Percentiles rank a stretch among this genome's conserved stretches.
Evolutionary conservation across 2,888 invertebrate species (phyloP).

Genomic region (Argyresthia albistria): DNA sequence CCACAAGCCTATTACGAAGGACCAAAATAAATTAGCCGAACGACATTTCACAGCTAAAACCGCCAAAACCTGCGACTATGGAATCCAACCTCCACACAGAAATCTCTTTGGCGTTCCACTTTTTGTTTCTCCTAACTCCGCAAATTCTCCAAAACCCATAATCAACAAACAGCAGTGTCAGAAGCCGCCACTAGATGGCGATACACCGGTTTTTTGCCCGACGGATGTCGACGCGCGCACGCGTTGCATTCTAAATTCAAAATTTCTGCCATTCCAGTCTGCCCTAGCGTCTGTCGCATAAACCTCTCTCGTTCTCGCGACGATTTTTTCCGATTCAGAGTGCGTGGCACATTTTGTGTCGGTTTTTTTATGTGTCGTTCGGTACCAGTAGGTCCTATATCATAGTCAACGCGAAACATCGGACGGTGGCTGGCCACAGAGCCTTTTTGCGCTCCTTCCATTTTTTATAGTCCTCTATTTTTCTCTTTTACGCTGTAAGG

Average conservation of each 20-base stretch:
- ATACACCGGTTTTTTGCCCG: constrained; percentile 44
- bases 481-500: not conserved
- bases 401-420: constrained; percentile 24
- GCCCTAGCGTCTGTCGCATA: constrained; percentile 26
- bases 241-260: constrained; percentile 69
- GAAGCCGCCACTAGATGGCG: constrained; percentile 51
- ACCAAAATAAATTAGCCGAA: too few relatives aligned
- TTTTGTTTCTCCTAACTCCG: too few relatives aligned
- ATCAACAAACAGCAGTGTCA: constrained; percentile 24
- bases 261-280: constrained; percentile 44
- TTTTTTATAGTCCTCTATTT: constrained; percentile 11
- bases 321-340: constrained; percentile 62
- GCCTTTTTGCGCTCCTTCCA: constrained; percentile 7
- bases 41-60: too few relatives aligned
- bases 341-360: constrained; percentile 60
- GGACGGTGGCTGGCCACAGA: constrained; percentile 7
- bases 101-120: too few relatives aligned
- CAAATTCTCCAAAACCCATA: too few relatives aligned
- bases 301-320: constrained; percentile 42
- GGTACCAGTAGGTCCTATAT: constrained; percentile 22
- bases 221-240: constrained; percentile 29
- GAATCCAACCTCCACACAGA: too few relatives aligned
- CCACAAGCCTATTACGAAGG: too few relatives aligned
- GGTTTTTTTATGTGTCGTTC: constrained; percentile 35
- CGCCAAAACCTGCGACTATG: not conserved